These are phyloP conservation scores for Aix galericulata DNA, from an alignment of 2,113 vertebrate genomes.

Conservation along the genomic window DNA sequence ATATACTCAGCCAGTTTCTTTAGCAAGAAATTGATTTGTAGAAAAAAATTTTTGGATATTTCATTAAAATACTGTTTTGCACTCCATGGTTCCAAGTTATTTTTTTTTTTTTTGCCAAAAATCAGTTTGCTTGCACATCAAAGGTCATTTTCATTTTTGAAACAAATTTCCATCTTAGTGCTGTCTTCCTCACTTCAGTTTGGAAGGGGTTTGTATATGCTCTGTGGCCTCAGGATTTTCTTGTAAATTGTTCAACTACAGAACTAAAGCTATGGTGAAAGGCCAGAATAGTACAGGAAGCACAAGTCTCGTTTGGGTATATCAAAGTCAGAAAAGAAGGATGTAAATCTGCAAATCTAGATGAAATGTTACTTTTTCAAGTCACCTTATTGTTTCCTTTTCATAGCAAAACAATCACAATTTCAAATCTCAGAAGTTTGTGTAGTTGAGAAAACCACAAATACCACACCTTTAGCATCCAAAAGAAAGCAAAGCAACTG, in stretches of 20 bases:
- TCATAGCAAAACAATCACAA: neutral
- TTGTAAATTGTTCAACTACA: neutral
- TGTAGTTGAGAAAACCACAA: neutral
- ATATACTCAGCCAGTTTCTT: neutral
- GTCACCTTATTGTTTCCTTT: neutral
- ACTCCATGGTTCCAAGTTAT: neutral
- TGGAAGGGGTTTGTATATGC: neutral
- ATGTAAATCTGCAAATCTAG: neutral
- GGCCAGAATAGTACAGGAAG: neutral
- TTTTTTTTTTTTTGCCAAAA: slow-evolving; percentile 1
- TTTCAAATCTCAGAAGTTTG: neutral
- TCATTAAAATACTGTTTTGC: neutral
- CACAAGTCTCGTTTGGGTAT: neutral
- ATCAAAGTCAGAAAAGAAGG: neutral
- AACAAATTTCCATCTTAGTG: neutral
- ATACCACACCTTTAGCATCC: neutral
- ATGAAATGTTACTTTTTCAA: neutral
- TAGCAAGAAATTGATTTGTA: neutral
- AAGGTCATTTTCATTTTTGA: neutral
- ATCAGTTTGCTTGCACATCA: neutral
- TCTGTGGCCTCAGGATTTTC: neutral
- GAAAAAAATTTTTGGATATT: neutral
- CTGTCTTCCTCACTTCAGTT: neutral
- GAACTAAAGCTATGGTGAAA: neutral
- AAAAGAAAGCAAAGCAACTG: neutral